Evolutionary conservation across 2,113 vertebrate genomes (phyloP), one percentile per base, ranked within the genome.

Genomic region (Piliocolobus tephrosceles): DNA sequence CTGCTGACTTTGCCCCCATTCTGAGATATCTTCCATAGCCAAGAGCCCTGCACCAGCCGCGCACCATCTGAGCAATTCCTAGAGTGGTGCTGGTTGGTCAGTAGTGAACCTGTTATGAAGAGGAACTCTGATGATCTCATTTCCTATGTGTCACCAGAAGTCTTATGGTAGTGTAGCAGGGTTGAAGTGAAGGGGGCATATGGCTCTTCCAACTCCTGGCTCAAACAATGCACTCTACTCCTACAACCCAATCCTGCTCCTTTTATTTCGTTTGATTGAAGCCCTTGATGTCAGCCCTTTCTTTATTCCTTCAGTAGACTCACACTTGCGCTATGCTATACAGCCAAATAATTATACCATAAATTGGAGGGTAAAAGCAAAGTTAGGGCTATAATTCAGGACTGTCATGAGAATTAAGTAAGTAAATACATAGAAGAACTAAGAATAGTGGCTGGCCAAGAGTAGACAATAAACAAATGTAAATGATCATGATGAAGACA

Each of bases 251-350:
- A 11, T 43, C 8, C 23, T 75, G 1, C 18, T 80, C 27, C 79
- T 75, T 45, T 50, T 7, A 66, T 87, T 70, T 8, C 82, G 64
- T 43, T 88, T 52, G 55, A 50, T 12, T 83, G 20, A 47, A n/a
- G 4, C 38, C 27, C 4, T 64, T 72, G 27, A 50, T 58, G 4
- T 58, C n/a, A 64, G 20, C 3, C 3, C 27, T 88, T 75, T n/a
- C 23, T 45, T 91, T 5, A 82, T 92, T 75, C 22, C 66, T 89
- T 94, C 13, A 55, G 13, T 64, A 93, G 25, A 40, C 20, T 91
- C 38, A 68, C 52, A 16, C 2, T 72, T 30, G 27, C 66, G 10
- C 6, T 78, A 1, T 35, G 38, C 40, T 32, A n/a, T 22, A 17
- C 57, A 8, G 52, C 45, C 82, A 73, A 90, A 68, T 43, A 66